Conservation (phyloP, 2,113 vertebrate genomes). For the Rhea pennata region DNA sequence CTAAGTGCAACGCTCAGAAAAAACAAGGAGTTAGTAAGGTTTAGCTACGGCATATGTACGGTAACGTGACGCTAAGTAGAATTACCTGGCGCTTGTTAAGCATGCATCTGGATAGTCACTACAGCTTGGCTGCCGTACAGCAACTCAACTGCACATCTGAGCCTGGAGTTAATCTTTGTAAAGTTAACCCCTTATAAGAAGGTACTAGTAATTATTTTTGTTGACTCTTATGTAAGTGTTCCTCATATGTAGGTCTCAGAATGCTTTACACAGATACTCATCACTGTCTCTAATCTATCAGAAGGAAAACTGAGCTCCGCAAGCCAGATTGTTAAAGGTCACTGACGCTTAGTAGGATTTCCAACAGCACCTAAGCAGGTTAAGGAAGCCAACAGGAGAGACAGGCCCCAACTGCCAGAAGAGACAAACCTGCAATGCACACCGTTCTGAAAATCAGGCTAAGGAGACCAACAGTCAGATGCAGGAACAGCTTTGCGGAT, state of each 20-base stretch:
- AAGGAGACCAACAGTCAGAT: not conserved
- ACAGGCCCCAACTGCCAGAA: not conserved
- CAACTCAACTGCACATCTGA: not conserved
- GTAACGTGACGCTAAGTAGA: not conserved
- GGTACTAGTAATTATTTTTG: slow-evolving; percentile 44
- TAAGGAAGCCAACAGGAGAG: slow-evolving; percentile 30
- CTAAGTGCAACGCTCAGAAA: not conserved
- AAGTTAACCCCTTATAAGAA: slow-evolving; percentile 55
- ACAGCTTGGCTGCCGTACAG: slow-evolving; percentile 5
- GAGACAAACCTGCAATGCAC: not conserved
- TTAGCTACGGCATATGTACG: not conserved
- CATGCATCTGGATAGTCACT: not conserved
- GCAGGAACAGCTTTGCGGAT: not conserved
- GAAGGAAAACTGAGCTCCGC: slow-evolving; percentile 60
- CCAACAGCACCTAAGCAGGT: slow-evolving; percentile 51
- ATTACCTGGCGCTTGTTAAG: not conserved
- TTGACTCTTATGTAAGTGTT: slow-evolving; percentile 56
- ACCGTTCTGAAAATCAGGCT: not conserved
- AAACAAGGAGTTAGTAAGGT: not conserved
- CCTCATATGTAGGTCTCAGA: slow-evolving; percentile 49
- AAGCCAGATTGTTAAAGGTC: slow-evolving; percentile 63
- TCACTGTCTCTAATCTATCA: slow-evolving; percentile 41
- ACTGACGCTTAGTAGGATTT: slow-evolving; percentile 54
- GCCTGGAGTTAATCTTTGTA: slow-evolving; percentile 1
- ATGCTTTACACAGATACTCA: slow-evolving; percentile 49